Percentiles rank a stretch among this genome's conserved stretches.
Evolutionary conservation across 2,797 vertebrate species (phyloP).

Genomic region (Melanotaenia trifasciata): DNA sequence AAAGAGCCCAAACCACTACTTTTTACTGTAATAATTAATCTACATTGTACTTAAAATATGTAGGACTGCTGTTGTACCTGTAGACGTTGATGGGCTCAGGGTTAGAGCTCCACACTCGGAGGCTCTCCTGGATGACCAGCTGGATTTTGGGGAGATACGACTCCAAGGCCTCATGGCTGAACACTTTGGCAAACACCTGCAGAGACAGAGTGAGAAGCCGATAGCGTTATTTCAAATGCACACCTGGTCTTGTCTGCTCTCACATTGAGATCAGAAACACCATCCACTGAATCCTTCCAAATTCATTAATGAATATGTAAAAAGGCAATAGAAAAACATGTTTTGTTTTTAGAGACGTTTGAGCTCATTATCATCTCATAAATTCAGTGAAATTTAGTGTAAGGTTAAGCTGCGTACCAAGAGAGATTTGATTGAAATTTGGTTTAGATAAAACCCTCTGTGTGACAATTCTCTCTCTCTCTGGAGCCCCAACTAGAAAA

Average conservation of each 20-base stretch:
- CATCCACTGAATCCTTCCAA: conserved; percentile 18
- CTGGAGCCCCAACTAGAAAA: conserved; percentile 2
- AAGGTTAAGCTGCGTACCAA: not conserved
- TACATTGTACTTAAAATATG: not conserved
- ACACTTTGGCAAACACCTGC: conserved; percentile 96
- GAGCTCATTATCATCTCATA: not conserved
- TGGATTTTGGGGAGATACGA: conserved; percentile 97
- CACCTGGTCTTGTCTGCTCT: not conserved
- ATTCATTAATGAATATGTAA: conserved; percentile 3
- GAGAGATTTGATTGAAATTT: not conserved
- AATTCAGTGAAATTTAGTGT: not conserved
- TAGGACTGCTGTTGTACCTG: conserved; percentile 53
- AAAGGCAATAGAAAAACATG: not conserved
- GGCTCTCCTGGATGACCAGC: conserved; percentile 94
- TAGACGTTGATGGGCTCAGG: conserved; percentile 94
- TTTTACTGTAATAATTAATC: not conserved
- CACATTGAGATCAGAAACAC: conserved; percentile 9
- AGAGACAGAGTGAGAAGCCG: conserved; percentile 1
- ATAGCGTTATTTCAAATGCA: not conserved
- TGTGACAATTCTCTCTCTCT: not conserved
- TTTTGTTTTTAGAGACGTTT: conserved; percentile 7
- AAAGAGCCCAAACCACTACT: not conserved
- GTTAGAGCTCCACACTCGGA: conserved; percentile 93
- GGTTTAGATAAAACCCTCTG: not conserved
- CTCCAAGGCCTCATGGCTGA: conserved; percentile 95